Evolutionary conservation across 2,797 vertebrate genomes (phyloP).

Genomic region (Argyrosomus regius): DNA sequence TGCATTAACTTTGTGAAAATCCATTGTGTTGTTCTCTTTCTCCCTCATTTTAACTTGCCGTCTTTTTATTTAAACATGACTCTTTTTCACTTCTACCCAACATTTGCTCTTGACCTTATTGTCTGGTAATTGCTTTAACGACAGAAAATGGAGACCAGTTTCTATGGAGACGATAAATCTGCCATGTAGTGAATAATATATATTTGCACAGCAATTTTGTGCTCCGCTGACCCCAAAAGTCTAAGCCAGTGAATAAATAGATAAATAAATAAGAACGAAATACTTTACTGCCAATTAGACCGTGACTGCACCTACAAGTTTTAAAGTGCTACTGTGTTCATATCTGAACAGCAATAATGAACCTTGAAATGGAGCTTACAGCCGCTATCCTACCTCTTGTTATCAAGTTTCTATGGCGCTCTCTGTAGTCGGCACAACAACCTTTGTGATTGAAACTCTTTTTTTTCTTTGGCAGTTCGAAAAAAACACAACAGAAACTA

Average conservation of each 20-base stretch:
- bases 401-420: slow-evolving; percentile 31
- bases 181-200: slow-evolving; percentile 76
- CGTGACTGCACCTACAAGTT: slow-evolving; percentile 72
- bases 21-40: not conserved
- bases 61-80: slow-evolving; percentile 38
- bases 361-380: slow-evolving; percentile 61
- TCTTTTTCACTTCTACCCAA: slow-evolving; percentile 38
- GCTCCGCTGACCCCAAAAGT: slow-evolving; percentile 77
- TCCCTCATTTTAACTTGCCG: not conserved
- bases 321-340: slow-evolving; percentile 61
- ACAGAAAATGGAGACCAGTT: slow-evolving; percentile 69
- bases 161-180: slow-evolving; percentile 77
- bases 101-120: slow-evolving; percentile 63
- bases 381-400: slow-evolving; percentile 26
- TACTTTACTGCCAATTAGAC: slow-evolving; percentile 71
- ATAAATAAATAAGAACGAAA: slow-evolving; percentile 75
- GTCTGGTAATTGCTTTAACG: slow-evolving; percentile 72
- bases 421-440: slow-evolving; percentile 6
- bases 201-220: slow-evolving; percentile 80
- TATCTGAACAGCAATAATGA: slow-evolving; percentile 66
- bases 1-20: not conserved
- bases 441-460: slow-evolving; percentile 27
- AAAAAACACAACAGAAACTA: not conserved
- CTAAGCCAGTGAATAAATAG: slow-evolving; percentile 76
- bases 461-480: not conserved